Conservation (phyloP, 2,797 vertebrate species). For the Limnodromus scolopaceus region DNA sequence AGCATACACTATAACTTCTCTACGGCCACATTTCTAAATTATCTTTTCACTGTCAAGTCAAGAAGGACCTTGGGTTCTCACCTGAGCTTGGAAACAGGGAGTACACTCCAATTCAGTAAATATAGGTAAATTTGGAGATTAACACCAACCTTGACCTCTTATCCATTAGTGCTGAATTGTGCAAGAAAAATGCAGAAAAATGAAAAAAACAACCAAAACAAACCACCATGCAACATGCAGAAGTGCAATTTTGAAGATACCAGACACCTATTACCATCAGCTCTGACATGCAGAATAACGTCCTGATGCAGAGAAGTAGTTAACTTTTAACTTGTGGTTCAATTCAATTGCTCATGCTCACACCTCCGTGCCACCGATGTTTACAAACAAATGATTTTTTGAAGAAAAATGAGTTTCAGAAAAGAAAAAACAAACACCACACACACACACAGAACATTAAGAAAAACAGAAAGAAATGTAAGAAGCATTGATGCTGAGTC, state of each 20-base stretch:
- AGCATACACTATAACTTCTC: not conserved
- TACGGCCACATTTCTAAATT: not conserved
- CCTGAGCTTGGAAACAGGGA: not conserved
- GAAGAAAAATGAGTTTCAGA: not conserved
- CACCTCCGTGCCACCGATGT: not conserved
- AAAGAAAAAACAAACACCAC: not conserved
- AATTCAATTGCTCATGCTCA: not conserved
- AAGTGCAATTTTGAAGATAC: not conserved
- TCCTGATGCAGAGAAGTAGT: not conserved
- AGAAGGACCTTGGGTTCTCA: not conserved
- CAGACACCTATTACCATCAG: not conserved
- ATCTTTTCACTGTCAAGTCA: not conserved
- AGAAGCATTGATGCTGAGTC: not conserved
- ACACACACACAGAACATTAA: not conserved
- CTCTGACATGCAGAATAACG: not conserved
- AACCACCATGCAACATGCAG: not conserved
- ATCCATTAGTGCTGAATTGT: not conserved
- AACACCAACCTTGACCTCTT: not conserved
- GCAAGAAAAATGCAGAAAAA: not conserved
- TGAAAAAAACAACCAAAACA: not conserved
- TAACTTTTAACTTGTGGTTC: not conserved
- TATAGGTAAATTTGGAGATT: not conserved
- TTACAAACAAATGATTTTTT: not conserved
- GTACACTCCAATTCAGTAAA: not conserved
- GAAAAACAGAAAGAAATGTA: not conserved